These are phyloP conservation scores for Parambassis ranga DNA, from an alignment of 2,797 vertebrate species.

Conservation along the genomic window DNA sequence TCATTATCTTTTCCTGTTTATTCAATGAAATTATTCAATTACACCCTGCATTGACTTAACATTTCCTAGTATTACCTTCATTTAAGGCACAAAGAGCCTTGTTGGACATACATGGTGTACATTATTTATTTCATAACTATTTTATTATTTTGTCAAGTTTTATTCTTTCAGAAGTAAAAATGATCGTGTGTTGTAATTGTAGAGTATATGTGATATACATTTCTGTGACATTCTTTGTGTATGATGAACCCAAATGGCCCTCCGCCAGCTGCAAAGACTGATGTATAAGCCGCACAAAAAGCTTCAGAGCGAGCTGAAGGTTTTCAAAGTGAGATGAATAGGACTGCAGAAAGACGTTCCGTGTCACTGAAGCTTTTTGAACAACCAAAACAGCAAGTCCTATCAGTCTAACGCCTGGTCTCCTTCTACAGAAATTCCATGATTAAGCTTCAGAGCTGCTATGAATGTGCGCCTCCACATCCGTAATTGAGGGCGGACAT, in stretches of 20 bases:
- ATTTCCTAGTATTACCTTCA: no score
- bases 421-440: slow-evolving; percentile 2
- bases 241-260: slow-evolving; percentile 43
- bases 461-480: not conserved
- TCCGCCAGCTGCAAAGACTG: slow-evolving; percentile 30
- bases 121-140: no score
- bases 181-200: accelerated
- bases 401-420: not conserved
- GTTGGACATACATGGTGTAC: no score
- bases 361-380: slow-evolving; percentile 56
- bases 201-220: slow-evolving; percentile 14
- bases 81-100: no score
- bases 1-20: no score
- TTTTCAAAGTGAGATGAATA: slow-evolving; percentile 41
- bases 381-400: slow-evolving; percentile 4
- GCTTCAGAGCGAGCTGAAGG: slow-evolving; percentile 18
- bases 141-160: not conserved
- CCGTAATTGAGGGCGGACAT: not conserved
- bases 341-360: slow-evolving; percentile 48
- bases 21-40: no score
- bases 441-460: slow-evolving; percentile 5
- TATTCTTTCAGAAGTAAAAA: not conserved
- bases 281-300: slow-evolving; percentile 13
- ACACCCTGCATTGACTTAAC: no score
- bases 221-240: slow-evolving; percentile 30